These are phyloP conservation scores for Phengaris arion DNA, from an alignment of 2,888 invertebrate genomes.

Conservation along the genomic window DNA sequence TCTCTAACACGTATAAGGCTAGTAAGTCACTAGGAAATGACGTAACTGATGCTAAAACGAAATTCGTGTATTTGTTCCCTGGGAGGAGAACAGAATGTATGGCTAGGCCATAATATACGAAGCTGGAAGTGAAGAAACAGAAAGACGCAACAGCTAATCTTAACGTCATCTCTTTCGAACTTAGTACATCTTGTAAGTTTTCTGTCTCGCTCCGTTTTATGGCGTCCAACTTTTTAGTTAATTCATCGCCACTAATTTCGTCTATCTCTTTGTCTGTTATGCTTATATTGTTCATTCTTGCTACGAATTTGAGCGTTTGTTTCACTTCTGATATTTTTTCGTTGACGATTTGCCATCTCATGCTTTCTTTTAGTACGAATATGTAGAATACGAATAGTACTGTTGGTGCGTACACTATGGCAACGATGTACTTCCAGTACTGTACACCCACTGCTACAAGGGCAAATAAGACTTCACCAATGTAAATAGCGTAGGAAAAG, in stretches of 20 bases:
- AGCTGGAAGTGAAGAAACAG: slow-evolving; percentile 63
- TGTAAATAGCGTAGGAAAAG: slow-evolving; percentile 58
- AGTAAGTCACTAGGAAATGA: slow-evolving; percentile 65
- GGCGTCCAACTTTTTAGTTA: slow-evolving; percentile 53
- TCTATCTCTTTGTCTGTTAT: slow-evolving; percentile 51
- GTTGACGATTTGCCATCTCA: slow-evolving; percentile 62
- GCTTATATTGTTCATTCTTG: slow-evolving; percentile 54
- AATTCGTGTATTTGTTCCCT: slow-evolving; percentile 65
- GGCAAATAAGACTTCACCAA: slow-evolving; percentile 62
- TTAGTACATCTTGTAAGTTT: slow-evolving; percentile 53
- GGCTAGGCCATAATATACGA: slow-evolving; percentile 60
- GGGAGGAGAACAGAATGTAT: slow-evolving; percentile 60
- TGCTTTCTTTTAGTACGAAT: slow-evolving; percentile 57
- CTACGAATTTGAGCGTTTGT: slow-evolving; percentile 50
- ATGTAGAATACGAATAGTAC: slow-evolving; percentile 52
- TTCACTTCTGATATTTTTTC: slow-evolving; percentile 57
- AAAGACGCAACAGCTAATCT: slow-evolving; percentile 56
- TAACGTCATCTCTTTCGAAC: slow-evolving; percentile 60
- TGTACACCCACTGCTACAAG: slow-evolving; percentile 62
- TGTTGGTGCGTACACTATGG: slow-evolving; percentile 56
- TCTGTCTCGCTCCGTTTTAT: slow-evolving; percentile 57
- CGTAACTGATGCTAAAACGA: slow-evolving; percentile 55
- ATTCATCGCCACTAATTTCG: slow-evolving; percentile 51
- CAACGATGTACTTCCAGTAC: slow-evolving; percentile 60
- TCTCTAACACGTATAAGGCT: slow-evolving; percentile 56